Evolutionary conservation across 2,888 invertebrate species (phyloP).

Genomic region (Drosophila macrospina): DNA sequence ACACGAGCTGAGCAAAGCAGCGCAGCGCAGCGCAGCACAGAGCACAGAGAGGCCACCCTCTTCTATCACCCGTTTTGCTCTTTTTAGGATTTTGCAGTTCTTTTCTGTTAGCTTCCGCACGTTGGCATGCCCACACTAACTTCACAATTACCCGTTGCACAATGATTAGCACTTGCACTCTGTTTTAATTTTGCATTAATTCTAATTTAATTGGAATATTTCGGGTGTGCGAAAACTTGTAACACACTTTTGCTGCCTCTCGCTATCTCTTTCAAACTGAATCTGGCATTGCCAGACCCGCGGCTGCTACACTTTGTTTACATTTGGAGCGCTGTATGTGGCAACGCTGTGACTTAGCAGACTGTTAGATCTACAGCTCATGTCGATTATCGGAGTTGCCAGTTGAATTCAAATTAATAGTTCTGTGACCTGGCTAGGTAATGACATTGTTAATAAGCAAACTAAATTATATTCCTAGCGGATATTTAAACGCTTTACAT

Average conservation of each 20-base stretch:
- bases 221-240: conserved; percentile 73
- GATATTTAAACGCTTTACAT: too few species aligned
- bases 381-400: conserved; percentile 9
- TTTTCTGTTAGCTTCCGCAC: conserved; percentile 12
- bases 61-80: conserved; percentile 44
- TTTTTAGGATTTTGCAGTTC: conserved; percentile 39
- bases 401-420: conserved; percentile 15
- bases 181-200: conserved; percentile 54
- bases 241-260: conserved; percentile 72
- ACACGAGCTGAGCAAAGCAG: conserved; percentile 44
- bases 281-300: conserved; percentile 52
- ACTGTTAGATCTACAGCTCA: conserved; percentile 11
- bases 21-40: conserved; percentile 26
- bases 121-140: conserved; percentile 22
- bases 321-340: conserved; percentile 42
- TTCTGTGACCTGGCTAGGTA: rapidly evolving
- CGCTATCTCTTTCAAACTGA: conserved; percentile 74
- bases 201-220: conserved; percentile 68
- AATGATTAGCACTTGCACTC: conserved; percentile 47
- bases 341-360: conserved; percentile 41
- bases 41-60: conserved; percentile 58
- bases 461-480: too few species aligned
- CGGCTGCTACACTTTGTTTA: conserved; percentile 56
- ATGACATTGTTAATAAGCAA: neutral
- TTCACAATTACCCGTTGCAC: conserved; percentile 58